Evolutionary conservation across 1,140 invertebrate species (phyloP).

Genomic region (Drosophila littoralis): DNA sequence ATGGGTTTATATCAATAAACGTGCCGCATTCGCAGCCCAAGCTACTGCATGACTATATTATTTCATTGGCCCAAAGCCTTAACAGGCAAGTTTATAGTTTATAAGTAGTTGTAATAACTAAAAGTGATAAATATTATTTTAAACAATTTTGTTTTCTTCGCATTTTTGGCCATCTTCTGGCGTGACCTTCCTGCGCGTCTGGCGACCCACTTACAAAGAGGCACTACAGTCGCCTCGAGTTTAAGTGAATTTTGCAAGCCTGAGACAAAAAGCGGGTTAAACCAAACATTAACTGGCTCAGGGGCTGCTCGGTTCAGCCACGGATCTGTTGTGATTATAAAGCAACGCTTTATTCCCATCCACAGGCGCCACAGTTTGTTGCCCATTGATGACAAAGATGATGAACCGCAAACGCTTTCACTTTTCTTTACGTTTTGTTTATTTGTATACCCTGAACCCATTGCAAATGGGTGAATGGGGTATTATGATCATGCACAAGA

Average conservation of each 20-base stretch:
- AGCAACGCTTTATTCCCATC: constrained; percentile 1
- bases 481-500: no score
- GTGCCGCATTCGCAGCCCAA: no score
- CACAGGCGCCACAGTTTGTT: constrained; percentile 22
- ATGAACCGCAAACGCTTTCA: constrained; percentile 69
- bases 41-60: no score
- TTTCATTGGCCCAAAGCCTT: no score
- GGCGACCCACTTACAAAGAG: constrained; percentile 5
- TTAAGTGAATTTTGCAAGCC: constrained; percentile 9
- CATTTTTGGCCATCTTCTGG: not conserved
- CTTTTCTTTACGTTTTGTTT: constrained; percentile 47
- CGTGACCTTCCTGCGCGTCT: not conserved
- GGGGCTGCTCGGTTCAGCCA: constrained; percentile 1
- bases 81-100: no score
- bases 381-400: constrained; percentile 38
- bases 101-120: no score
- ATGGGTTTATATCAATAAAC: no score
- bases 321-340: constrained; percentile 8
- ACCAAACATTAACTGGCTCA: not conserved
- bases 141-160: not conserved
- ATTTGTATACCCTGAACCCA: not conserved
- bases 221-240: not conserved
- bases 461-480: no score
- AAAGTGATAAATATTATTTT: no score
- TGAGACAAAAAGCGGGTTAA: constrained; percentile 9